Conservation (phyloP, 2,113 vertebrate species). For the Eurypyga helias region DNA sequence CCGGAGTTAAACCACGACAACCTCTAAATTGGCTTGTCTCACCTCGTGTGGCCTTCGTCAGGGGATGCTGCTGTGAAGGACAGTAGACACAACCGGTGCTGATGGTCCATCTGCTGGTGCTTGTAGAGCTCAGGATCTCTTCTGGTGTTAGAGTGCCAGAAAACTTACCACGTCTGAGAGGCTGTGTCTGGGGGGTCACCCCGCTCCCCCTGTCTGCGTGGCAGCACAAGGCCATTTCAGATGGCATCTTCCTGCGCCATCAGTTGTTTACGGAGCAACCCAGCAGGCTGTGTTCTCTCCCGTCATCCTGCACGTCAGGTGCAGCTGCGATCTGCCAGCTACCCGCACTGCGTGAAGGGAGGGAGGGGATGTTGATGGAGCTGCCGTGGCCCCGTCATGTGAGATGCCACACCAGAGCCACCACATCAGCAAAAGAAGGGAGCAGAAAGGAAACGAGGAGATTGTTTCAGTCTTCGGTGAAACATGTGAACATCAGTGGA, state of each 20-base stretch:
- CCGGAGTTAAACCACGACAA: too few relatives aligned
- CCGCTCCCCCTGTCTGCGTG: neutral
- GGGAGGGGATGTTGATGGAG: rapidly evolving
- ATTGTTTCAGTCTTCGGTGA: neutral
- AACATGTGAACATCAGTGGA: neutral
- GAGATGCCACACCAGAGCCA: neutral
- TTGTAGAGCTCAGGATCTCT: neutral
- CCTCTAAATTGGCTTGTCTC: neutral
- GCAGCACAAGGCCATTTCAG: neutral
- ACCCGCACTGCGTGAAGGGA: rapidly evolving
- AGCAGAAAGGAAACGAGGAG: neutral
- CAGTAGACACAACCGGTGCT: neutral
- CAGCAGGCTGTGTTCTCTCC: neutral
- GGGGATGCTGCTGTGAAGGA: neutral
- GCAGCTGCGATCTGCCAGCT: rapidly evolving
- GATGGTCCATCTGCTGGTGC: neutral
- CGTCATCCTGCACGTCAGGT: neutral
- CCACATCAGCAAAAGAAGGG: neutral
- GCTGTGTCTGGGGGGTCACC: neutral
- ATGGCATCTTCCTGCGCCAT: neutral
- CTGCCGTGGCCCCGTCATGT: rapidly evolving
- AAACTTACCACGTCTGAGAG: neutral
- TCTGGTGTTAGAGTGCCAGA: neutral
- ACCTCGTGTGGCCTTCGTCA: rapidly evolving
- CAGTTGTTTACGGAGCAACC: neutral